These are phyloP conservation scores for Labia minor DNA, from an alignment of 2,888 invertebrate species.

Conservation along the genomic window DNA sequence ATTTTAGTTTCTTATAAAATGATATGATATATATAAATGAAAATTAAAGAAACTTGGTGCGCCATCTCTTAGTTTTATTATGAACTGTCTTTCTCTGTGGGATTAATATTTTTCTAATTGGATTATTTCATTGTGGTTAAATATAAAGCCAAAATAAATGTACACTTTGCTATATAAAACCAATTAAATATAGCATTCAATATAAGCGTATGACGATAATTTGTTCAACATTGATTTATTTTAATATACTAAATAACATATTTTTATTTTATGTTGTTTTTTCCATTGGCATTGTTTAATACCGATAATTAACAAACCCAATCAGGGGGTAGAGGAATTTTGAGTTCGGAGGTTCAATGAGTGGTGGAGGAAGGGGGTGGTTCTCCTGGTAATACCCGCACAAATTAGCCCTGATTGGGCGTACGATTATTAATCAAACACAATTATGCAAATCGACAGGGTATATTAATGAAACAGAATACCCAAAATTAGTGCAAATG, in stretches of 20 bases:
- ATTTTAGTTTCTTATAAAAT: too few species aligned
- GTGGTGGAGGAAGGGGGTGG: not conserved
- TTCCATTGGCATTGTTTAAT: not conserved
- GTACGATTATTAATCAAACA: constrained; percentile 4
- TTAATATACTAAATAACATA: not conserved
- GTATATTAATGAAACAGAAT: constrained; percentile 13
- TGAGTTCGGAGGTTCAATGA: too few species aligned
- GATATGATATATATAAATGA: too few species aligned
- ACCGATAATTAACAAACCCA: not conserved
- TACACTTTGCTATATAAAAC: too few species aligned
- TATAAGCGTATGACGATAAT: too few species aligned
- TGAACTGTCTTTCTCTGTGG: too few species aligned
- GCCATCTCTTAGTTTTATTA: too few species aligned
- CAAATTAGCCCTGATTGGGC: not conserved
- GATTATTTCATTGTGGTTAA: too few species aligned
- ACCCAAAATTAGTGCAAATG: constrained; percentile 13
- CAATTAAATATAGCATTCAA: too few species aligned
- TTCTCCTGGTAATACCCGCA: not conserved
- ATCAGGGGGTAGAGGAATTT: not conserved
- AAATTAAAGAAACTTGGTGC: too few species aligned
- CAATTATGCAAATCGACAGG: constrained; percentile 13
- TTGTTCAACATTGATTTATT: not conserved
- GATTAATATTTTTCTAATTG: too few species aligned
- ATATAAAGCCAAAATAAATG: too few species aligned
- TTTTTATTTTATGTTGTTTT: not conserved